phyloP scores from a whole-genome alignment of 2,888 invertebrate genomes.

The Microctonus hyperodae region DNA sequence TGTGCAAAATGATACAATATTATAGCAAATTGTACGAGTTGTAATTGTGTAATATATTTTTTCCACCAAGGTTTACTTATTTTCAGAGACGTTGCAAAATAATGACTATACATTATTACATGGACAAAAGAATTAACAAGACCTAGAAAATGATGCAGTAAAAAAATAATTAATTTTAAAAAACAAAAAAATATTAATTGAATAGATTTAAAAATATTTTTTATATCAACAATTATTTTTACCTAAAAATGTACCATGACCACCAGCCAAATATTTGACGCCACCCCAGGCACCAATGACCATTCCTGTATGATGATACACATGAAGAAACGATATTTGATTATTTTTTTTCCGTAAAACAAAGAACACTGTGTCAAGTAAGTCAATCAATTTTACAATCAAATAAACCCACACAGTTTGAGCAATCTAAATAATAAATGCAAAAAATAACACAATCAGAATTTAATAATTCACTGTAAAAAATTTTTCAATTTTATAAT shows the following conservation, averaged over 20 bases:
- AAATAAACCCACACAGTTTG: constrained; percentile 74
- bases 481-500: constrained; percentile 1
- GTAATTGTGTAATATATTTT: constrained; percentile 83
- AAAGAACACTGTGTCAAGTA: constrained; percentile 84
- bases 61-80: constrained; percentile 79
- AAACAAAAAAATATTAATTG: neutral
- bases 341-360: constrained; percentile 82
- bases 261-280: constrained; percentile 69
- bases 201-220: neutral
- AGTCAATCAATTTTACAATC: constrained; percentile 74
- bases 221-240: constrained; percentile 20
- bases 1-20: constrained; percentile 67
- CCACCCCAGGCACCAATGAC: constrained; percentile 71
- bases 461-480: neutral
- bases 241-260: constrained; percentile 57
- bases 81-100: constrained; percentile 72
- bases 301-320: constrained; percentile 89
- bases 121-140: constrained; percentile 80
- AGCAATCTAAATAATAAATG: constrained; percentile 59
- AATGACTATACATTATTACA: constrained; percentile 83
- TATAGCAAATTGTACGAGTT: constrained; percentile 76
- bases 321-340: constrained; percentile 84
- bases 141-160: constrained; percentile 61
- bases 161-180: neutral
- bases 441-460: constrained; percentile 1